A percentile compares a stretch with the other conserved stretches of the same genome.
phyloP scores from a whole-genome alignment of 1,140 invertebrate species.

The Cydia amplana region DNA sequence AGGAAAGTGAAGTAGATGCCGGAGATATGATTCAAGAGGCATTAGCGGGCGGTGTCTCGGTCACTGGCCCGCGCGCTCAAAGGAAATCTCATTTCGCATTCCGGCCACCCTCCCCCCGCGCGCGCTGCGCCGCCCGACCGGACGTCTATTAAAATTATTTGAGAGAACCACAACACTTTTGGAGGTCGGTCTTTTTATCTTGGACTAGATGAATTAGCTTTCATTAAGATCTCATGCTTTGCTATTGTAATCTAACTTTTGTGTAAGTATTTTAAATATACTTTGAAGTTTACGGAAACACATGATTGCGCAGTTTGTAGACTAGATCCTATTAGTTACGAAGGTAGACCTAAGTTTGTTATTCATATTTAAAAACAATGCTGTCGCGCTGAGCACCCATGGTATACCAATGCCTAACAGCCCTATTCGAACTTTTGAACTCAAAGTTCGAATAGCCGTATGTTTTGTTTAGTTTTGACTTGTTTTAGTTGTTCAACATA shows the following conservation, averaged over 20 bases:
- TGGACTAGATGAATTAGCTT: conserved; percentile 34
- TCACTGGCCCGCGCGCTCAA: conserved; percentile 62
- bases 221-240: background rate
- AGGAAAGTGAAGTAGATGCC: conserved; percentile 43
- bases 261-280: no score
- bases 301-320: no score
- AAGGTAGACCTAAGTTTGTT: no score
- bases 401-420: no score
- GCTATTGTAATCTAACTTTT: background rate
- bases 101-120: conserved; percentile 38
- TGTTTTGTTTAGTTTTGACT: no score
- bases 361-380: no score
- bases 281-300: no score
- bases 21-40: conserved; percentile 54
- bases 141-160: conserved; percentile 76
- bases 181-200: conserved; percentile 38
- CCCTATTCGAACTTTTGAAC: no score
- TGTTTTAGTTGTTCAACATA: no score
- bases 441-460: no score
- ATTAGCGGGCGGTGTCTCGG: conserved; percentile 55
- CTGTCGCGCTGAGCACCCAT: no score
- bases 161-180: conserved; percentile 64
- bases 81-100: conserved; percentile 75
- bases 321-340: no score
- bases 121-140: conserved; percentile 38